Percentiles rank a stretch among this genome's conserved stretches.
phyloP scores from a whole-genome alignment of 1,140 invertebrate genomes.

The Archivesica marissinica region DNA sequence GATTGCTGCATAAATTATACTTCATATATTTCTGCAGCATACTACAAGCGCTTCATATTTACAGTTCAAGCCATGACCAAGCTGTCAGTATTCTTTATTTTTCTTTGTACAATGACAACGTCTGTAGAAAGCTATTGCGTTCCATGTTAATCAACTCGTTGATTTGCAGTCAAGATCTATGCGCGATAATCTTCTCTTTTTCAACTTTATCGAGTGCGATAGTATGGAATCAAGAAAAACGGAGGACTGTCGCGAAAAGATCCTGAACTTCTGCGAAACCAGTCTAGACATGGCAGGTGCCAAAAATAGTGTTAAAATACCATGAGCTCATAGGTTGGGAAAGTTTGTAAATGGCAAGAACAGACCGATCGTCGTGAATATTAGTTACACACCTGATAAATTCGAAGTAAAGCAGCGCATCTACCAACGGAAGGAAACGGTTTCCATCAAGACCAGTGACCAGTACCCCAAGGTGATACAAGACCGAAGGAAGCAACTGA shows the following conservation, averaged over 20 bases:
- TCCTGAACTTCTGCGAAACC: background rate
- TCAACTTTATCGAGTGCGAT: background rate
- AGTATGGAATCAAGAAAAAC: background rate
- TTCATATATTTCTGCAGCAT: too few relatives aligned
- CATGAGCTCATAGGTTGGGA: background rate
- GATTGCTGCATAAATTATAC: too few relatives aligned
- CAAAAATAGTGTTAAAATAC: background rate
- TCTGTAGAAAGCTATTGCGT: too few relatives aligned
- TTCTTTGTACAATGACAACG: too few relatives aligned
- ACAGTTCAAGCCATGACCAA: too few relatives aligned
- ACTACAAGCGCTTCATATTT: too few relatives aligned
- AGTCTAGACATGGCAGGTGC: background rate
- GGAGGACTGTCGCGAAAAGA: constrained; percentile 2
- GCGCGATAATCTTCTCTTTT: constrained; percentile 17
- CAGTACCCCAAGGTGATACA: constrained; percentile 23
- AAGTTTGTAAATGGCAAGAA: background rate
- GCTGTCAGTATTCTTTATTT: too few relatives aligned
- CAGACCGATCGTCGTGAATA: background rate
- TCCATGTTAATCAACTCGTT: too few relatives aligned
- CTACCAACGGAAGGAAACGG: background rate
- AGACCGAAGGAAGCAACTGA: constrained; percentile 8
- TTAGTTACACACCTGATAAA: constrained; percentile 17
- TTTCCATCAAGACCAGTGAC: background rate
- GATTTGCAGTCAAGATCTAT: constrained; percentile 3
- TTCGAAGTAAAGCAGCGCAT: background rate